Evolutionary conservation across 92 coral and sea anemone genomes (phyloP).

Genomic region (Porites divaricata): DNA sequence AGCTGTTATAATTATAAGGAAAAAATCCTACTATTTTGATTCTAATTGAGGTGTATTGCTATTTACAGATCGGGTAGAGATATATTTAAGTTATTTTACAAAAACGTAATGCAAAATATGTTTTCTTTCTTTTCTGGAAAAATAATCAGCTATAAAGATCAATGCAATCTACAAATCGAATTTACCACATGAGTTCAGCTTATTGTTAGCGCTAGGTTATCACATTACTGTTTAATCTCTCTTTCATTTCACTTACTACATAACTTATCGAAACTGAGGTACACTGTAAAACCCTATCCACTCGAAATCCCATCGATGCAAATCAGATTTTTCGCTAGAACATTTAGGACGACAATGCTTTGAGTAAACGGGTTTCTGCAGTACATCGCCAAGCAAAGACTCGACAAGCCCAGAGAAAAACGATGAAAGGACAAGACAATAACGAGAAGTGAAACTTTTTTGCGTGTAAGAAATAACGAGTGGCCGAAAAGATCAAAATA

Average conservation of each 20-base stretch:
- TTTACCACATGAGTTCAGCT: not conserved
- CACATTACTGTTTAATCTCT: not conserved
- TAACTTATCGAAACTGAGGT: not conserved
- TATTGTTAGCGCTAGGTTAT: not conserved
- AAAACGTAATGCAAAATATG: conserved; percentile 39
- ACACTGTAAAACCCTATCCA: too few relatives aligned
- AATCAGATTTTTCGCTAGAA: too few relatives aligned
- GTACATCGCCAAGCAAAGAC: not conserved
- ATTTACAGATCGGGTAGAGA: conserved; percentile 23
- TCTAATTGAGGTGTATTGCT: not conserved
- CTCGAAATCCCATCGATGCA: too few relatives aligned
- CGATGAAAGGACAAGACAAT: not conserved
- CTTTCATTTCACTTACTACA: not conserved
- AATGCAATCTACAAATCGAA: conserved; percentile 6
- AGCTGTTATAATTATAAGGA: not conserved
- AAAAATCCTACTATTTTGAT: not conserved
- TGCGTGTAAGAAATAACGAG: too few relatives aligned
- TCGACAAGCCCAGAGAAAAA: not conserved
- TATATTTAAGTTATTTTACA: conserved; percentile 40
- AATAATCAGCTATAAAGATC: conserved; percentile 28
- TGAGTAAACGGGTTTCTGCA: not conserved
- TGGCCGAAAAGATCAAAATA: not conserved
- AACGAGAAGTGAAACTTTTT: not conserved
- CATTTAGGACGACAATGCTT: too few relatives aligned
- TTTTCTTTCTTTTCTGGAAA: conserved; percentile 20